Base-by-base conservation (phyloP, 2,113 vertebrate genomes). In the Osmerus eperlanus region DNA sequence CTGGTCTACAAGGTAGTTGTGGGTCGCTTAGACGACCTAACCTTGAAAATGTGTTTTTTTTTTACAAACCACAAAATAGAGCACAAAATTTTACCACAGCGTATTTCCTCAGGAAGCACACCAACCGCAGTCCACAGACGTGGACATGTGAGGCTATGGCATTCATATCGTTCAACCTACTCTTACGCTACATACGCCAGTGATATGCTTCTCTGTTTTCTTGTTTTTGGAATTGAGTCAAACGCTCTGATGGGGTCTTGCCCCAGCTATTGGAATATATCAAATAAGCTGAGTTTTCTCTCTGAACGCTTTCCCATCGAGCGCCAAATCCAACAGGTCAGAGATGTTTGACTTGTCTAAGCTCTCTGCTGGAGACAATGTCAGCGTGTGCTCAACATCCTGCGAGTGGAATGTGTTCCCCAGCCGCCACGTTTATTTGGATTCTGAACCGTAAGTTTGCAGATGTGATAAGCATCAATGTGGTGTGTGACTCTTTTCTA, bases 291-390 rank as follows among this genome's bases (percentile, higher is more conserved):
- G 28, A 18, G n/a, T 56, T 68, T 1, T 28, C 19, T 56, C 14
- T 12, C 29, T 36, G 36, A 71, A 63, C 3, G 2, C 15, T 63
- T 28, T 71, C 19, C 64, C 52, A 41, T 59, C 19, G 25, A 29
- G 53, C 54, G 58, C 70, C 21, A 71, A 53, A 13, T 18, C 19
- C 62, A 71, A 71, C 14, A 28, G 19, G 15, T 63, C 21, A 60
- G 15, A 21, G 41, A 47, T 21, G 47, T 11, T 28, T 25, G 25
- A n/a, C 47, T 54, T 36, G 4, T 70, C 41, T 28, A 19, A 18
- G 3, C 32, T 41, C 19, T 28, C 52, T 14, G 11, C 36, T 4
- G 19, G 25, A 28, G 54, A 67, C 19, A 12, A 68, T 54, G 21
- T 54, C 12, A 47, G 41, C 52, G n/a, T 74, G 61, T 68, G 47